Percentiles rank a stretch among this genome's conserved stretches.
Conservation (phyloP, 2,797 vertebrate species). For the Adelosebastes latens region DNA sequence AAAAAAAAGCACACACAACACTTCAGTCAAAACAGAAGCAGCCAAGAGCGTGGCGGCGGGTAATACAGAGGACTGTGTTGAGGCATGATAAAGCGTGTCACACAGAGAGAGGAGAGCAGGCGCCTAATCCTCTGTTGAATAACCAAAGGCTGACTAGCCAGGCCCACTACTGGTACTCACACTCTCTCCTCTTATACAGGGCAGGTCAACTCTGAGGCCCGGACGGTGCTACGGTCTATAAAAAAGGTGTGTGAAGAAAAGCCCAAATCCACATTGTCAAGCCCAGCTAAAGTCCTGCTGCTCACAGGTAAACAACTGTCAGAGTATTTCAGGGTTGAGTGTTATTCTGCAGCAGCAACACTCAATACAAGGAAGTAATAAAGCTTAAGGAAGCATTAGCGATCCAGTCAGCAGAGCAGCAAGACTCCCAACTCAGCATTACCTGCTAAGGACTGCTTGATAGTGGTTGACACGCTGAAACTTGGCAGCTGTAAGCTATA, state of each 20-base stretch:
- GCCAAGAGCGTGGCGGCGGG: constrained; percentile 38
- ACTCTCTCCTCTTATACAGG: constrained; percentile 28
- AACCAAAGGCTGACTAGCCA: constrained; percentile 62
- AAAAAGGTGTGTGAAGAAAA: constrained; percentile 35
- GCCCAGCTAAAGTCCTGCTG: constrained; percentile 15
- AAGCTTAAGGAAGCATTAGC: constrained; percentile 56
- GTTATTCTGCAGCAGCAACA: constrained; percentile 42
- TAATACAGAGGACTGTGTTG: constrained; percentile 45
- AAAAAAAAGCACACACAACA: not conserved
- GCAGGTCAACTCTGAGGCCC: constrained; percentile 45
- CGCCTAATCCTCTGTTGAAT: constrained; percentile 76
- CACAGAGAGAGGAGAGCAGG: constrained; percentile 51
- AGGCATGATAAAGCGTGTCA: constrained; percentile 67
- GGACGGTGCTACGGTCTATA: not conserved
- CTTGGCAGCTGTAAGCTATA: constrained; percentile 21
- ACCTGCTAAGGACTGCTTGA: constrained; percentile 41
- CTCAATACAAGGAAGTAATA: constrained; percentile 58
- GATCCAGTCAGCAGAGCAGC: constrained; percentile 50
- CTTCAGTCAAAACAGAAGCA: constrained; percentile 50
- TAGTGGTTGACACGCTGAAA: constrained; percentile 18
- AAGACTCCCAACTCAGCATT: constrained; percentile 55
- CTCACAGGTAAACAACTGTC: constrained; percentile 37
- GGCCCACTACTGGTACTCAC: constrained; percentile 38
- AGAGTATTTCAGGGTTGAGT: constrained; percentile 18
- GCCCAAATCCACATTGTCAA: constrained; percentile 19